phyloP scores from a whole-genome alignment of 1,140 invertebrate species.

The Whitmania pigra region DNA sequence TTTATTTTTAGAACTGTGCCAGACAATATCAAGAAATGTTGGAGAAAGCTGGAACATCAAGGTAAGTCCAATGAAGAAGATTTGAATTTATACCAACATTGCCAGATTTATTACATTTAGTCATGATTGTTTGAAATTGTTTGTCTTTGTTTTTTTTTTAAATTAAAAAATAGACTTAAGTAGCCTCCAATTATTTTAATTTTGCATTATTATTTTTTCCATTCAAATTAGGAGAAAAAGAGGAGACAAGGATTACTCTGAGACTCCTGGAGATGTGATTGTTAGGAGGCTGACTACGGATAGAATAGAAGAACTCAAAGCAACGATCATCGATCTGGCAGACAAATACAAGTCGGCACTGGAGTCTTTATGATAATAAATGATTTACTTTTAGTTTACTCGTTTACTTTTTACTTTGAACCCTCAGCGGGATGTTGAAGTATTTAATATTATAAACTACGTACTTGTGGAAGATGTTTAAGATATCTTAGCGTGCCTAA shows the following conservation, averaged over 20 bases:
- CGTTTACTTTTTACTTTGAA: too few species aligned
- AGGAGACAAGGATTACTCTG: constrained; percentile 50
- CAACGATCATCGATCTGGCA: constrained; percentile 54
- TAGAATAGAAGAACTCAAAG: constrained; percentile 61
- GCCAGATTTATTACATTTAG: not conserved
- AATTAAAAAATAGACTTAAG: not conserved
- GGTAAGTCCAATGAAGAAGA: constrained; percentile 41
- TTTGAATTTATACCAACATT: not conserved
- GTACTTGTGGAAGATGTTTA: too few species aligned
- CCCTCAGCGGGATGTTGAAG: too few species aligned
- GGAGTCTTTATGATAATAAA: too few species aligned
- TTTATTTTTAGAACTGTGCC: constrained; percentile 57
- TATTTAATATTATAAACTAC: too few species aligned
- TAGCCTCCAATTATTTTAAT: constrained; percentile 8
- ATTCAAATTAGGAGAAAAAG: constrained; percentile 53
- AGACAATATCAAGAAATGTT: constrained; percentile 70
- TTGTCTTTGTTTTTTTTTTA: not conserved
- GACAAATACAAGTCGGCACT: constrained; percentile 50
- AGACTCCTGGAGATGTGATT: constrained; percentile 67
- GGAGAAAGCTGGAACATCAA: constrained; percentile 70
- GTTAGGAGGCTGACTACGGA: constrained; percentile 63
- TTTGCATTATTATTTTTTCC: constrained; percentile 14
- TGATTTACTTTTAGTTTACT: too few species aligned
- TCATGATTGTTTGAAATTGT: not conserved
- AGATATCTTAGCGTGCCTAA: too few species aligned